These are phyloP conservation scores for Setophaga kirtlandii DNA, from an alignment of 2,113 vertebrate species.

Conservation along the genomic window DNA sequence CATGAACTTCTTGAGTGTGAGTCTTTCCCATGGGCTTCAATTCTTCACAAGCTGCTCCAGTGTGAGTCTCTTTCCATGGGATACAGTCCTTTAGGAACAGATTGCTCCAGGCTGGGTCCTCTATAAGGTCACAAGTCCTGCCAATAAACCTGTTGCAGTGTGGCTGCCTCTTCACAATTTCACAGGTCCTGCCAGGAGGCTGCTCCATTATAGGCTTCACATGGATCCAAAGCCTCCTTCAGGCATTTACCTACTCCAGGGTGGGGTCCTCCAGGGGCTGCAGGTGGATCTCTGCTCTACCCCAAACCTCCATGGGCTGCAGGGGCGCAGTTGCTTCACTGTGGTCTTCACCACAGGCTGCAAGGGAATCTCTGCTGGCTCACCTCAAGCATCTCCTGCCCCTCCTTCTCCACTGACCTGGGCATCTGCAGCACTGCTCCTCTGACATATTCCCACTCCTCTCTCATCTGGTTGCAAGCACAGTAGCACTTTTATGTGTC, in stretches of 20 bases:
- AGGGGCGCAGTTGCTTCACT: not conserved
- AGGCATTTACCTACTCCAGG: not conserved
- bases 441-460: not conserved
- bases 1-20: not conserved
- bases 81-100: not conserved
- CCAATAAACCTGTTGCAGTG: not conserved
- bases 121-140: not conserved
- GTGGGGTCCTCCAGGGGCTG: not conserved
- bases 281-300: not conserved
- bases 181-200: fast-evolving
- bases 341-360: not conserved
- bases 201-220: not conserved
- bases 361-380: not conserved
- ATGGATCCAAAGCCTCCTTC: not conserved
- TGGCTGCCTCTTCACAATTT: too few relatives aligned
- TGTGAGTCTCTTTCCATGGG: not conserved
- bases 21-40: not conserved
- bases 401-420: not conserved
- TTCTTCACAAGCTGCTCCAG: not conserved
- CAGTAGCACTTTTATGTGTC: fast-evolving
- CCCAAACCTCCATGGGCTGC: not conserved
- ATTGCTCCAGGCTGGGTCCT: not conserved
- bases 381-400: not conserved
- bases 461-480: not conserved
- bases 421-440: not conserved